These are phyloP conservation scores for Rhagologus leucostigma DNA, from an alignment of 2,113 vertebrate genomes.

Conservation along the genomic window DNA sequence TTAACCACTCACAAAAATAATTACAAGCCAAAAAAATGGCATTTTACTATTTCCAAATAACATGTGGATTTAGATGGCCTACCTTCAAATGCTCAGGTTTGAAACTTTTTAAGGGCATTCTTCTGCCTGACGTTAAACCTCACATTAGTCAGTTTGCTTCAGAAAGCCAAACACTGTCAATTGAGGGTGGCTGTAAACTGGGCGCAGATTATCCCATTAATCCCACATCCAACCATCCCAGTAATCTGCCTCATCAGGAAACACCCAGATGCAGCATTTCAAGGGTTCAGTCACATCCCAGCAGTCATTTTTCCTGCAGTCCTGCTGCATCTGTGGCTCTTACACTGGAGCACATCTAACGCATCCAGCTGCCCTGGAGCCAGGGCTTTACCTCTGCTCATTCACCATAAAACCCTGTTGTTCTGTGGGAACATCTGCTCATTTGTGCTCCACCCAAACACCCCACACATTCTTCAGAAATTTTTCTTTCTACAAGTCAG, in stretches of 20 bases:
- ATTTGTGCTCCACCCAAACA: slow-evolving; percentile 37
- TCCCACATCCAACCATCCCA: not conserved
- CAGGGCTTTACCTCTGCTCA: slow-evolving; percentile 60
- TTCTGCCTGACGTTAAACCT: not conserved
- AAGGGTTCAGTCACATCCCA: not conserved
- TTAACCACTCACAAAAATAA: not conserved
- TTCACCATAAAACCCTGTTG: slow-evolving; percentile 31
- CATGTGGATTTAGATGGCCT: not conserved
- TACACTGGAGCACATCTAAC: not conserved
- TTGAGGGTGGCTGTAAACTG: not conserved
- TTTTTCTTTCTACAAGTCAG: slow-evolving; percentile 50
- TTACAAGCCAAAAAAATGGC: not conserved
- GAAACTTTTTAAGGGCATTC: not conserved
- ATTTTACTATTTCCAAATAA: not conserved
- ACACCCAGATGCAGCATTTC: not conserved
- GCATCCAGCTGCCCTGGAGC: slow-evolving; percentile 54
- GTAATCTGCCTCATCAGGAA: not conserved
- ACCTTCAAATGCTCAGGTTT: not conserved
- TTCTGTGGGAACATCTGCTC: slow-evolving; percentile 68
- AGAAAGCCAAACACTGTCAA: not conserved
- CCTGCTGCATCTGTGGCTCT: not conserved
- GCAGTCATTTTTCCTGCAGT: not conserved
- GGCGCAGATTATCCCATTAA: not conserved
- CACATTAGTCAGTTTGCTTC: not conserved
- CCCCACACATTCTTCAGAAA: slow-evolving; percentile 59